Evolutionary conservation across 2,113 vertebrate genomes (phyloP).

Genomic region (Neodon shergylaensis): DNA sequence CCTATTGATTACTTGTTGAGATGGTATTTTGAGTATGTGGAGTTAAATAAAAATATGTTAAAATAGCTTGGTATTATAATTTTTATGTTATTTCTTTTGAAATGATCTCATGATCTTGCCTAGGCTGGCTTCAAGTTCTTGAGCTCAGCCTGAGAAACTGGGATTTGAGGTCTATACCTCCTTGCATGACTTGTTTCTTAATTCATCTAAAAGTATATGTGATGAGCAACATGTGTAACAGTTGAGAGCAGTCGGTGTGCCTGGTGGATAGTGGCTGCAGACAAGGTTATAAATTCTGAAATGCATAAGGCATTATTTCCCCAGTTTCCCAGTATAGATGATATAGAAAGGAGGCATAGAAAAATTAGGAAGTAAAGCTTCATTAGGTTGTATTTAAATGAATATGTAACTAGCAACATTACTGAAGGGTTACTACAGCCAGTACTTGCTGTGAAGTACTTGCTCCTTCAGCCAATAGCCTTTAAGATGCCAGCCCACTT

Average conservation of each 20-base stretch:
- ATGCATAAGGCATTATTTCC: neutral
- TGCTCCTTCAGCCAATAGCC: too few relatives aligned
- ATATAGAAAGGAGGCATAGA: neutral
- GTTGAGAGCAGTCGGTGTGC: neutral
- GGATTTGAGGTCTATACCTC: neutral
- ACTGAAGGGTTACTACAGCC: neutral
- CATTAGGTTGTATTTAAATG: constrained; percentile 1
- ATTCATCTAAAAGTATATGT: constrained; percentile 19
- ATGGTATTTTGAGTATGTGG: constrained; percentile 24
- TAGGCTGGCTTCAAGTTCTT: neutral
- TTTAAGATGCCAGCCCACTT: too few relatives aligned
- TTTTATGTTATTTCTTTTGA: neutral
- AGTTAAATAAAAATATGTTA: constrained; percentile 19
- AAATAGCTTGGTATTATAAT: neutral
- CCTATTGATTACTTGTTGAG: neutral
- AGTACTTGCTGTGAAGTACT: neutral
- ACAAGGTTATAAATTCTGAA: neutral
- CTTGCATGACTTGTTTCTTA: neutral
- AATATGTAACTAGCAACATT: neutral
- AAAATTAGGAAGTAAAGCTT: neutral
- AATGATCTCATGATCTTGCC: neutral
- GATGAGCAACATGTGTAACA: neutral
- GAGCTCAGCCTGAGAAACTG: neutral
- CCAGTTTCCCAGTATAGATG: neutral
- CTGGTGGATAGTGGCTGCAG: neutral